phyloP scores from a whole-genome alignment of 2,888 invertebrate genomes.

The Diloba caeruleocephala region DNA sequence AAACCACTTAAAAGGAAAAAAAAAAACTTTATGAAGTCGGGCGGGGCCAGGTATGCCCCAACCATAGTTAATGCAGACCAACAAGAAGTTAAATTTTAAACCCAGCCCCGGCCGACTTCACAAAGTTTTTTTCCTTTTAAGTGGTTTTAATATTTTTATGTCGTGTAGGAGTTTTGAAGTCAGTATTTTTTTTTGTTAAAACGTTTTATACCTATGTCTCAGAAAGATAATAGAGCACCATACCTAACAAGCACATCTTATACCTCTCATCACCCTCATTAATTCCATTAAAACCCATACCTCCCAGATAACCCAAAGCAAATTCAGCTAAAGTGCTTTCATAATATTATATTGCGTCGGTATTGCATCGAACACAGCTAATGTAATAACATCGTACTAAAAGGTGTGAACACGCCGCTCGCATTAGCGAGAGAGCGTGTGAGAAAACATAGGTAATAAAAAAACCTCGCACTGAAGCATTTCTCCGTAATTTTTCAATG shows the following conservation, averaged over 20 bases:
- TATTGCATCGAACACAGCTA: constrained; percentile 43
- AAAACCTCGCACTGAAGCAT: constrained; percentile 39
- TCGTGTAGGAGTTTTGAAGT: too few relatives aligned
- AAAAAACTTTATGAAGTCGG: too few relatives aligned
- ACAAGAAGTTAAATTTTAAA: too few relatives aligned
- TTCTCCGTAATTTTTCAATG: constrained; percentile 45
- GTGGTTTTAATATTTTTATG: too few relatives aligned
- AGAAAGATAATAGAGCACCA: too few relatives aligned
- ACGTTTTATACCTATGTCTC: too few relatives aligned
- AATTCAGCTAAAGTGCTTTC: constrained; percentile 42
- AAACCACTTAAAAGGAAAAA: too few relatives aligned
- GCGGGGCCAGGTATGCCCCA: too few relatives aligned
- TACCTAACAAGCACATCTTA: constrained; percentile 11
- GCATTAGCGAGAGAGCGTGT: constrained; percentile 58
- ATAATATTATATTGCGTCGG: constrained; percentile 42
- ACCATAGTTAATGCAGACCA: too few relatives aligned
- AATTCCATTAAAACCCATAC: constrained; percentile 8
- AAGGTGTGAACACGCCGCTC: constrained; percentile 45
- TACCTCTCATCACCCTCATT: constrained; percentile 13
- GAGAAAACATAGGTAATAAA: constrained; percentile 48
- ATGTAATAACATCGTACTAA: constrained; percentile 50
- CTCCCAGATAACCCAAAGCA: constrained; percentile 16
- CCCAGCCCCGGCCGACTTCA: too few relatives aligned
- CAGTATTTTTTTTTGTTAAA: too few relatives aligned
- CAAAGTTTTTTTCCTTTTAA: too few relatives aligned